Base-by-base conservation (phyloP, 2,113 vertebrate species). In the Panthera tigris region DNA sequence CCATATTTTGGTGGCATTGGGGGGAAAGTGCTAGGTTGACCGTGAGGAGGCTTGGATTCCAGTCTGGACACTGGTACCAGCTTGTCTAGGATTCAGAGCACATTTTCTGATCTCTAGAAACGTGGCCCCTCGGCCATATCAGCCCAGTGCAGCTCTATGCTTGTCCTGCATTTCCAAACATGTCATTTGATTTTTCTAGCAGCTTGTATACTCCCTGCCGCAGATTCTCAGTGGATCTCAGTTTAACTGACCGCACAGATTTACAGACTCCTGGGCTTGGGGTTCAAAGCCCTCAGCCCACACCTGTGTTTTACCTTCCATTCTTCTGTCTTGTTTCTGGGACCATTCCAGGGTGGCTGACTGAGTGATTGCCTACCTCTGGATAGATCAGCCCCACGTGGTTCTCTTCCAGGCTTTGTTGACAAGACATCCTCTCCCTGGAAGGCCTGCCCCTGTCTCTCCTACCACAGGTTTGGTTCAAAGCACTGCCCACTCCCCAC, bases 331-430 rank as follows among this genome's bases (percentile, higher is more conserved):
- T 85, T 36, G 0, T 57, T 63, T 31, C 92, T 83, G 27, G 19
- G 65, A 45, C 41, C 11, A 0, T 89, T n/a, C 31, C 33, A 13
- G 23, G 7, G 2, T 13, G 15, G 12, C n/a, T 13, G 9, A 5
- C 4, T 27, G 55, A 39, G 27, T 21, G 33, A 79, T 7, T 55
- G n/a, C 11, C 39, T 11, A 3, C 33, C 39, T 19, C 23, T 3
- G 3, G 36, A 31, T 13, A 19, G 65, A 31, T 7, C 19, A 16
- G 1, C 21, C 50, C 25, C 63, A 15, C 14, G 1, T 11, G 1
- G 2, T 68, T 66, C 55, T 55, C 68, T 71, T 88, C n/a, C 31
- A 33, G 18, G 55, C 55, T 10, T 1, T 41, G 27, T 33, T 57
- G 9, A 61, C 21, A 31, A 2, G 2, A 3, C 27, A 27, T 19